These are phyloP conservation scores for Microdon myrmicae DNA, from an alignment of 2,888 invertebrate genomes.

Conservation along the genomic window DNA sequence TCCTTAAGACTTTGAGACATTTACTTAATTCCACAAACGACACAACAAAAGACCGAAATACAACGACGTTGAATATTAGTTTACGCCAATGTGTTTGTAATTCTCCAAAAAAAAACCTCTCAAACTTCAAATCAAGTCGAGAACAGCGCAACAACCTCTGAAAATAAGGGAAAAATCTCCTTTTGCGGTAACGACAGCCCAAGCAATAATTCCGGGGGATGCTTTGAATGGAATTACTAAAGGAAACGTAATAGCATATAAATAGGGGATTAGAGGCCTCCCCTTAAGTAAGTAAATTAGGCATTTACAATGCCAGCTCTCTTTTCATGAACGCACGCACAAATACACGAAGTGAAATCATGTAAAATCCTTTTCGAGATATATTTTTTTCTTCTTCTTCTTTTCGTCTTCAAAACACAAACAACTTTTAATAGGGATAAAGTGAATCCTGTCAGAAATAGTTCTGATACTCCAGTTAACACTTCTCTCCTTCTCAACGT, in stretches of 20 bases:
- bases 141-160: slow-evolving; percentile 34
- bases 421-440: slow-evolving; percentile 17
- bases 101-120: slow-evolving; percentile 2
- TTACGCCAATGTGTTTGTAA: slow-evolving; percentile 7
- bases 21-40: slow-evolving; percentile 41
- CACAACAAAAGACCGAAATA: slow-evolving; percentile 8
- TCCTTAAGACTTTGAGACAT: slow-evolving; percentile 37
- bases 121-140: slow-evolving; percentile 13
- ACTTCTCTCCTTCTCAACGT: slow-evolving; percentile 17
- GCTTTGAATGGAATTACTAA: slow-evolving; percentile 23
- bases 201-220: slow-evolving; percentile 23
- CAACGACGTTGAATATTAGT: slow-evolving; percentile 12
- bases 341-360: not conserved
- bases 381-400: too few species aligned
- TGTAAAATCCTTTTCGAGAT: too few species aligned
- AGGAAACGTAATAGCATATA: slow-evolving; percentile 40
- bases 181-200: slow-evolving; percentile 1
- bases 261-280: slow-evolving; percentile 42
- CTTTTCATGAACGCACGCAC: not conserved
- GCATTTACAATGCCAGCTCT: slow-evolving; percentile 31
- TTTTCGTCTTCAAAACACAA: not conserved
- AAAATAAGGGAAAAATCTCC: not conserved
- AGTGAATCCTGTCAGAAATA: slow-evolving; percentile 18
- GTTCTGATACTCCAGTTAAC: slow-evolving; percentile 30
- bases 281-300: slow-evolving; percentile 45